Conservation (phyloP, 1,140 invertebrate species). For the Euborellia annulipes region DNA sequence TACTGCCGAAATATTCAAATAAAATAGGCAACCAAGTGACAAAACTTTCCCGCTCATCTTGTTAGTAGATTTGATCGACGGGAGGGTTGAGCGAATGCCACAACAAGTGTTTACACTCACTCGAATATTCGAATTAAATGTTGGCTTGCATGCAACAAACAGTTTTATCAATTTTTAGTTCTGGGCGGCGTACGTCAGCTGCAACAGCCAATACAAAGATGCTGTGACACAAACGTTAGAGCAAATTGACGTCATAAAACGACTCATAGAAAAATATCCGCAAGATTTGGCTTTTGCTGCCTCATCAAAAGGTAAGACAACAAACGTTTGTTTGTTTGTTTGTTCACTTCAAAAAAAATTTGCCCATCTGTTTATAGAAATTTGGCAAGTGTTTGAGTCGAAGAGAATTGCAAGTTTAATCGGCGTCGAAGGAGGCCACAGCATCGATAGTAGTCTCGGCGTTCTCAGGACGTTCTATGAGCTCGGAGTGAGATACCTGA, state of each 20-base stretch:
- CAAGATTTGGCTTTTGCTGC: conserved; percentile 30
- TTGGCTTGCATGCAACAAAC: not conserved
- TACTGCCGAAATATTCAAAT: not conserved
- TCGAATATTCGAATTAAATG: not conserved
- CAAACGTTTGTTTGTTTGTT: not conserved
- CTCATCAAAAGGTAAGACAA: conserved; percentile 28
- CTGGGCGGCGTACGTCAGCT: conserved; percentile 47
- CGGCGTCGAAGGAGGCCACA: conserved; percentile 67
- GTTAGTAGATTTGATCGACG: not conserved
- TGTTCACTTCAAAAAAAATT: not conserved
- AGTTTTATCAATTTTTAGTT: too few relatives aligned
- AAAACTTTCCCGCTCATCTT: too few relatives aligned
- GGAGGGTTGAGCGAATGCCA: not conserved
- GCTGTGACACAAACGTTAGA: conserved; percentile 56
- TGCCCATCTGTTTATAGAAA: conserved; percentile 27
- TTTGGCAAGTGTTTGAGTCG: conserved; percentile 55
- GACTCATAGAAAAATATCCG: conserved; percentile 30
- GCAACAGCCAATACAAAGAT: conserved; percentile 47
- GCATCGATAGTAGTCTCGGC: conserved; percentile 47
- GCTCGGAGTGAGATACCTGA: conserved; percentile 58
- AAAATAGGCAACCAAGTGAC: too few relatives aligned
- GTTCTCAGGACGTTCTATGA: conserved; percentile 51
- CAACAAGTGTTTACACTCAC: not conserved
- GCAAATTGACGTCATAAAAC: conserved; percentile 64
- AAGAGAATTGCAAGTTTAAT: conserved; percentile 67